These are phyloP conservation scores for Bujurquina vittata DNA, from an alignment of 2,113 vertebrate genomes.

Conservation along the genomic window DNA sequence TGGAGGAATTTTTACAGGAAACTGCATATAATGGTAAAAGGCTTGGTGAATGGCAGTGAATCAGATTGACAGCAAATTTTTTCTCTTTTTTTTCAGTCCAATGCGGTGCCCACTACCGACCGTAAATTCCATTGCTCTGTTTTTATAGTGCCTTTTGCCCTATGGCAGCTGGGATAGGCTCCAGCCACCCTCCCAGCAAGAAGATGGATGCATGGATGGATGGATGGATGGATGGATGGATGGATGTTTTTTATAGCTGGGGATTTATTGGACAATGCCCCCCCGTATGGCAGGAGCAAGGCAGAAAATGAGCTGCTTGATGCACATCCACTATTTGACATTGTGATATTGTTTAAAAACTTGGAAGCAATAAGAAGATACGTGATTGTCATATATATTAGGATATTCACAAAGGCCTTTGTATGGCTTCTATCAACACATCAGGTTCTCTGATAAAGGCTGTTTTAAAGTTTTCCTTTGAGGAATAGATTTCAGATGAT, in stretches of 20 bases:
- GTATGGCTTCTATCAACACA: neutral
- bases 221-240: too few species aligned
- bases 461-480: constrained; percentile 1
- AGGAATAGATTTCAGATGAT: constrained; percentile 29
- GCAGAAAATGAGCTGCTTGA: neutral
- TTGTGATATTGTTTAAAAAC: neutral
- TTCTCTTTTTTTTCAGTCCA: neutral
- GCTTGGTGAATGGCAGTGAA: neutral
- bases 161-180: too few species aligned
- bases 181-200: too few species aligned
- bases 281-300: neutral
- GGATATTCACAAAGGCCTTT: neutral
- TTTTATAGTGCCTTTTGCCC: neutral
- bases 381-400: constrained; percentile 4
- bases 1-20: neutral
- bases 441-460: neutral
- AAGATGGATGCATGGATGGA: too few species aligned
- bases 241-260: neutral
- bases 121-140: neutral
- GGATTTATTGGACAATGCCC: neutral
- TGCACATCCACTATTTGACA: neutral
- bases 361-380: neutral
- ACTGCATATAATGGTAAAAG: neutral
- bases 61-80: neutral
- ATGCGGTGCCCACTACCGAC: neutral